Conservation (phyloP, 2,888 invertebrate species). For the Pherbina coryleti region DNA sequence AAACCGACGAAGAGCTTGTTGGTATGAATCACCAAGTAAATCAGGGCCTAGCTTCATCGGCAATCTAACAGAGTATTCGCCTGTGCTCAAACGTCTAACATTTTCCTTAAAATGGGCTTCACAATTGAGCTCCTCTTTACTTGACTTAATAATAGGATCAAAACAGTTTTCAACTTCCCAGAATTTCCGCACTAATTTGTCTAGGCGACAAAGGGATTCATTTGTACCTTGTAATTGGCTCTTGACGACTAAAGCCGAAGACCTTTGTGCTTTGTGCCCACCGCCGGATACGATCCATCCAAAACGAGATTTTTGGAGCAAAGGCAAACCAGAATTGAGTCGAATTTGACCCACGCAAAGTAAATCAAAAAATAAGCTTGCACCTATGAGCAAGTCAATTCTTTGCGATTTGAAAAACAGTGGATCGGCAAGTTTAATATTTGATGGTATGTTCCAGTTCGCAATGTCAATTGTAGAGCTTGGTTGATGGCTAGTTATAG, state of each 20-base stretch:
- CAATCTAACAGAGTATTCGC: constrained; percentile 40
- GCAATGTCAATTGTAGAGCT: constrained; percentile 32
- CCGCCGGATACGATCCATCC: constrained; percentile 41
- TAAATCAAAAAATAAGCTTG: constrained; percentile 46
- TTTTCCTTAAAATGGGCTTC: constrained; percentile 42
- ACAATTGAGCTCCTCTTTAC: constrained; percentile 38
- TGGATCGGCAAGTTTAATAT: constrained; percentile 47
- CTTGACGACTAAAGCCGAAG: constrained; percentile 5
- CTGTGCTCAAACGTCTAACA: constrained; percentile 31
- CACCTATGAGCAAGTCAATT: constrained; percentile 47
- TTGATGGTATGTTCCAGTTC: constrained; percentile 43
- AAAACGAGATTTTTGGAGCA: constrained; percentile 39
- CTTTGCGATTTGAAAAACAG: constrained; percentile 42
- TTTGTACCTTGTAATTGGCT: not conserved
- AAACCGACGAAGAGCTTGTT: too few relatives aligned
- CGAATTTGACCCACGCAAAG: constrained; percentile 47
- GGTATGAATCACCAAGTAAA: too few relatives aligned
- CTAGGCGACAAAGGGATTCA: not conserved
- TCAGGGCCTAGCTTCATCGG: too few relatives aligned
- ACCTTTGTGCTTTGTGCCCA: not conserved
- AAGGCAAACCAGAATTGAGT: constrained; percentile 36
- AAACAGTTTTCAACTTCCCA: constrained; percentile 13
- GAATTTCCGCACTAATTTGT: constrained; percentile 29
- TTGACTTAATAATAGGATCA: not conserved
- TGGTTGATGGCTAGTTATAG: constrained; percentile 47